Conservation (phyloP, 2,797 vertebrate species). For the Meriones psammophilus region DNA sequence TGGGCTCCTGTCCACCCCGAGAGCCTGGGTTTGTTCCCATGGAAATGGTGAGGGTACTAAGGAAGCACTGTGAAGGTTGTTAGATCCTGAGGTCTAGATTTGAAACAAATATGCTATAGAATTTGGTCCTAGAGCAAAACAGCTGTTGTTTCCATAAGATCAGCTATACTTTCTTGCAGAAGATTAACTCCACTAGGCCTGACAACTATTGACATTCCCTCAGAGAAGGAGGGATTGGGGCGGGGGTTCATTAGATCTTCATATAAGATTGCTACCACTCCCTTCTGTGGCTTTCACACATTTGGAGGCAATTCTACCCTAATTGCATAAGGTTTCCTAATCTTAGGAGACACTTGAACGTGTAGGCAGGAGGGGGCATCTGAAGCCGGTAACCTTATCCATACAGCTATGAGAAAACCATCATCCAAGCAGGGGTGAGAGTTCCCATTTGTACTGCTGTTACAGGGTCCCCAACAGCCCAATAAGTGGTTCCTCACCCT, state of each 20-base stretch:
- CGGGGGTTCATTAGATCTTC: neutral
- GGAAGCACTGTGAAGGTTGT: neutral
- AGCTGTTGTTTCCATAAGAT: neutral
- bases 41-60: neutral
- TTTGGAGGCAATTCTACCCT: neutral
- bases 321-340: neutral
- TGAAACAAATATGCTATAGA: neutral
- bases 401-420: neutral
- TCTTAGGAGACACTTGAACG: neutral
- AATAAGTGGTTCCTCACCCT: neutral
- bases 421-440: neutral
- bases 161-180: neutral
- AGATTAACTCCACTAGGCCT: neutral
- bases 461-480: neutral
- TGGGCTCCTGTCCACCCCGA: neutral
- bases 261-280: neutral
- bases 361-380: neutral
- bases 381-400: neutral
- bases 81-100: neutral
- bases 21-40: neutral
- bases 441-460: neutral
- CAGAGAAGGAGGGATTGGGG: too few relatives aligned
- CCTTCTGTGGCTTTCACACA: neutral
- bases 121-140: neutral
- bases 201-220: neutral